A percentile compares a stretch with the other conserved stretches of the same genome.
phyloP scores from a whole-genome alignment of 2,797 vertebrate genomes.

The Galago senegalensis region DNA sequence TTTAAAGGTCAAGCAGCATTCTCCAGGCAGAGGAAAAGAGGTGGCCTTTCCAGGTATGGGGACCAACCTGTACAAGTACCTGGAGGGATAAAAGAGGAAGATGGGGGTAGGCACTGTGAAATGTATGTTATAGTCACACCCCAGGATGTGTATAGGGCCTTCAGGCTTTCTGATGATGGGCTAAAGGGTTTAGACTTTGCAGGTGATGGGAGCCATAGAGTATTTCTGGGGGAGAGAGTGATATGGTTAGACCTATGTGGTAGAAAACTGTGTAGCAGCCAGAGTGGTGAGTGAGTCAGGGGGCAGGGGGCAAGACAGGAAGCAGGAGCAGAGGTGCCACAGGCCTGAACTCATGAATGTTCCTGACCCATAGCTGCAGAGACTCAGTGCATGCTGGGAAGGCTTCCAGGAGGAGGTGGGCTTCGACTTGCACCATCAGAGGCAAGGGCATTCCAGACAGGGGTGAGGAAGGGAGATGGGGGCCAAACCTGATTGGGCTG shows the following conservation, averaged over 20 bases:
- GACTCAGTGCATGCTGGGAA: not conserved
- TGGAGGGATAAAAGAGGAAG: not conserved
- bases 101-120: not conserved
- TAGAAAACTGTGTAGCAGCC: not conserved
- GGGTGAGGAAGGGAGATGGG: not conserved
- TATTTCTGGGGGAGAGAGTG: not conserved
- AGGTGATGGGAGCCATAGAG: not conserved
- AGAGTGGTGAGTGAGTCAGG: not conserved
- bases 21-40: not conserved
- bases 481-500: not conserved
- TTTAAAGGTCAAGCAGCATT: not conserved
- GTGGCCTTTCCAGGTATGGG: not conserved
- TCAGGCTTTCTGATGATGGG: not conserved
- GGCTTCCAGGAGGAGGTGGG: conserved; percentile 1
- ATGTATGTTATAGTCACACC: not conserved
- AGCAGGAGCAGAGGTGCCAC: not conserved
- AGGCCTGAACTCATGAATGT: not conserved
- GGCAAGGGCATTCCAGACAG: not conserved
- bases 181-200: not conserved
- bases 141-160: not conserved
- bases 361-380: not conserved
- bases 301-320: not conserved
- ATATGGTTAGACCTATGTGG: not conserved
- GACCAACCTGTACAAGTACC: not conserved
- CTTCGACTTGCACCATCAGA: not conserved